A percentile compares a stretch with the other conserved stretches of the same genome.
Evolutionary conservation across 2,113 vertebrate genomes (phyloP).

Genomic region (Channa maculata): DNA sequence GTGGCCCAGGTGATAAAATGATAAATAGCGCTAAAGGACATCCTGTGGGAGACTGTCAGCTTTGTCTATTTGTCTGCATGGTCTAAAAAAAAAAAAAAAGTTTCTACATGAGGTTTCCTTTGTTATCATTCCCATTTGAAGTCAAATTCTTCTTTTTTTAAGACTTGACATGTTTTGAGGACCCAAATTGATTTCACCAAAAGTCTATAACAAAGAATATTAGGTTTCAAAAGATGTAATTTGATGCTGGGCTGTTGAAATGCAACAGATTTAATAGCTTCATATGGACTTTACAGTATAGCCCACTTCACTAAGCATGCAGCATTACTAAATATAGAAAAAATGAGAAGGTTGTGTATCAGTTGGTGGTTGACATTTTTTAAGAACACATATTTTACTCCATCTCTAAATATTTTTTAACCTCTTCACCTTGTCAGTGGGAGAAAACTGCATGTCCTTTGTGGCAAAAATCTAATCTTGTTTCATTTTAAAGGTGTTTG

Average conservation of each 20-base stretch:
- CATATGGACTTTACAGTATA: not conserved
- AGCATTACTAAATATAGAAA: not conserved
- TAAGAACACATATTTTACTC: not conserved
- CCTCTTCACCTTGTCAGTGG: no score
- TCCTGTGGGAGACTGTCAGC: constrained; percentile 44
- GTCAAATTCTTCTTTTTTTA: not conserved
- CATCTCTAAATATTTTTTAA: no score
- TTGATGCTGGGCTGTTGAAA: not conserved
- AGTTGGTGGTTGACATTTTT: not conserved
- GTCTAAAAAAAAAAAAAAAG: not conserved
- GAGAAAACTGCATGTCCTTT: no score
- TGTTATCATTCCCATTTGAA: constrained; percentile 1
- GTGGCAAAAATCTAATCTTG: no score
- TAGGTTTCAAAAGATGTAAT: not conserved
- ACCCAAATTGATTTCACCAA: not conserved
- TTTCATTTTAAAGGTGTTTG: no score
- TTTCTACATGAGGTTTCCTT: constrained; percentile 11
- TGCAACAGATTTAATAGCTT: not conserved
- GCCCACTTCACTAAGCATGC: not conserved
- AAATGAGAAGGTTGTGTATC: not conserved
- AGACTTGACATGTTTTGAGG: not conserved
- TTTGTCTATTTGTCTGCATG: constrained; percentile 14
- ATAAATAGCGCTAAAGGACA: constrained; percentile 41
- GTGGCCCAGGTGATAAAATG: constrained; percentile 45
- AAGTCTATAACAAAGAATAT: not conserved